These are phyloP conservation scores for Vespertilio murinus DNA, from an alignment of 2,797 vertebrate species.

Conservation along the genomic window DNA sequence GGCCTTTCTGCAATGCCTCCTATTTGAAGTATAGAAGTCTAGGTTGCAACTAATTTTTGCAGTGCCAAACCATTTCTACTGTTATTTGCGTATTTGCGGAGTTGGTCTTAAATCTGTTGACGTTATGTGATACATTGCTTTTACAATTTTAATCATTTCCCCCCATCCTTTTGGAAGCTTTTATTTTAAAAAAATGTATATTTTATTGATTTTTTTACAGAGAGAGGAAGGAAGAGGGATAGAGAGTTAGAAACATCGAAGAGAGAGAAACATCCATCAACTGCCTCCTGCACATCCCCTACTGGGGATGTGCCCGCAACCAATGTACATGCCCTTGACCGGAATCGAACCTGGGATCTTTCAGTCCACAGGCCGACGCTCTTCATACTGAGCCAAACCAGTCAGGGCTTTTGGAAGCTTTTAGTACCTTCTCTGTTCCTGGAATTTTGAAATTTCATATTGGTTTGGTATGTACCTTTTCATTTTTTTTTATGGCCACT, in stretches of 20 bases:
- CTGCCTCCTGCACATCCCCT: too few species aligned
- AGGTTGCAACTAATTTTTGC: conserved; percentile 32
- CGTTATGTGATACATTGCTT: neutral
- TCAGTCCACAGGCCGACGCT: too few species aligned
- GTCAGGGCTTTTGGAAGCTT: neutral
- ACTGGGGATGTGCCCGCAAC: too few species aligned
- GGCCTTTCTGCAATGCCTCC: neutral
- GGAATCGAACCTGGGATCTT: too few species aligned
- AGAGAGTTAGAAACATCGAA: too few species aligned
- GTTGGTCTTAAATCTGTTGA: neutral
- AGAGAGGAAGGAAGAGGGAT: too few species aligned
- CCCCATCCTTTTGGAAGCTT: neutral
- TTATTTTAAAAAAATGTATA: neutral
- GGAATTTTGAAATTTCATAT: conserved; percentile 6
- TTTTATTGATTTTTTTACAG: too few species aligned
- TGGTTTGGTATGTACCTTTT: neutral
- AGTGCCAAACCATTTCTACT: neutral
- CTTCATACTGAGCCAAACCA: too few species aligned
- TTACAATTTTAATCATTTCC: neutral
- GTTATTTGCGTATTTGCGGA: neutral
- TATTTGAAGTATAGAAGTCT: conserved; percentile 1
- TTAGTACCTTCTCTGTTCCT: neutral
- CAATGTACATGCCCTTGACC: too few species aligned
- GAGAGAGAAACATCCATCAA: too few species aligned
- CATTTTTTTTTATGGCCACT: neutral